Evolutionary conservation across 2,797 vertebrate genomes (phyloP).

Genomic region (Catharus ustulatus): DNA sequence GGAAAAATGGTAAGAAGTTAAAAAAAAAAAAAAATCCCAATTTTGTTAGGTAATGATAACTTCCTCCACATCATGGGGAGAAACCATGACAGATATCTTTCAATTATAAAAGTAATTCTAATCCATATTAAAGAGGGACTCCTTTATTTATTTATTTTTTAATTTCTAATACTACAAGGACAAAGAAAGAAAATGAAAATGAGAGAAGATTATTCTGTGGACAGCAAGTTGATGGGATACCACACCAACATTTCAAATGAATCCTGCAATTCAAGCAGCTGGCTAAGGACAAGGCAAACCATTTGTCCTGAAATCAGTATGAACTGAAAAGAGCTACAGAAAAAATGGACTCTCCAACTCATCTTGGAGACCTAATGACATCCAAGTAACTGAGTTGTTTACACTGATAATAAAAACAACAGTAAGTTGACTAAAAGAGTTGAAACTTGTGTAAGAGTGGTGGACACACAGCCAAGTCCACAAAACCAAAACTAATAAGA

Average conservation of each 20-base stretch:
- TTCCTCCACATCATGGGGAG: background rate
- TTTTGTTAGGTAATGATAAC: background rate
- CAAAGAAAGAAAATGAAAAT: background rate
- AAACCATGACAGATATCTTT: background rate
- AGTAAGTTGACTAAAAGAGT: background rate
- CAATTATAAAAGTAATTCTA: background rate
- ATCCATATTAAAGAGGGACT: background rate
- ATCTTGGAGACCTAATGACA: background rate
- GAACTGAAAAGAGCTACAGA: background rate
- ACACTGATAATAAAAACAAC: background rate
- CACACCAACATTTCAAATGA: background rate
- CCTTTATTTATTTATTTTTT: too few species aligned
- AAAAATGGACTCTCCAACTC: background rate
- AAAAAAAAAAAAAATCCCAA: background rate
- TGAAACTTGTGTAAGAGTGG: background rate
- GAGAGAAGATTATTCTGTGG: background rate
- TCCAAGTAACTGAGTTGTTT: background rate
- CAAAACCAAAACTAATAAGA: background rate
- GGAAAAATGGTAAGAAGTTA: background rate
- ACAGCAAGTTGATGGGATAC: background rate
- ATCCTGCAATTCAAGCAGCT: background rate
- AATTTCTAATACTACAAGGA: background rate
- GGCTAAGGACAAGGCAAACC: background rate
- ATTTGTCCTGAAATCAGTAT: background rate
- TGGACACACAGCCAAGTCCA: fast-evolving